Conservation (phyloP, 1,140 invertebrate species). For the Melanaphis sacchari region DNA sequence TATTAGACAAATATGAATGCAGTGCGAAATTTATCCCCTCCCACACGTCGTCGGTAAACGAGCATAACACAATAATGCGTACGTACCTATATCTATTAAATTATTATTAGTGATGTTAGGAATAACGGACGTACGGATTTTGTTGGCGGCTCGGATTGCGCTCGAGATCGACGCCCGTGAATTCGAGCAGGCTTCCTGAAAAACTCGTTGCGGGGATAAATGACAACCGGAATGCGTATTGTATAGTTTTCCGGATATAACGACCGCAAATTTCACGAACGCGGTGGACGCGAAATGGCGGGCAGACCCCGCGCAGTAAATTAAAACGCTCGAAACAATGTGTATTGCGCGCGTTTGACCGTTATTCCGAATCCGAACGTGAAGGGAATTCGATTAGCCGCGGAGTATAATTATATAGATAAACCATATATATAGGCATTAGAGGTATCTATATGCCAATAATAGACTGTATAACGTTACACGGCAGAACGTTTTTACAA, state of each 20-base stretch:
- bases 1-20: too few species aligned
- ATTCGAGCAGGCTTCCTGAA: not conserved
- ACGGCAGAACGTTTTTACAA: not conserved
- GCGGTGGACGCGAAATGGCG: not conserved
- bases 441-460: not conserved
- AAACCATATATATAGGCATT: constrained; percentile 1
- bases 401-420: not conserved
- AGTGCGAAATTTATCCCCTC: too few species aligned
- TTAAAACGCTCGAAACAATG: not conserved
- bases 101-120: not conserved
- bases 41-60: too few species aligned
- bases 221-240: not conserved
- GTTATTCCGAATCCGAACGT: constrained; percentile 16
- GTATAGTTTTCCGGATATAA: not conserved
- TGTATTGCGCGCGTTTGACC: not conserved
- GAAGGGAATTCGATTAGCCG: constrained; percentile 20
- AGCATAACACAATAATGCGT: too few species aligned
- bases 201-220: not conserved
- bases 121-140: not conserved
- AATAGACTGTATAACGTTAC: constrained; percentile 5
- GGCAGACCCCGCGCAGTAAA: not conserved
- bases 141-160: not conserved
- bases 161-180: not conserved
- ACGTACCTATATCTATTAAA: too few species aligned
- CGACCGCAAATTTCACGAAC: not conserved